Conservation (phyloP, 1,140 invertebrate species). For the Stegodyphus mimosarum region DNA sequence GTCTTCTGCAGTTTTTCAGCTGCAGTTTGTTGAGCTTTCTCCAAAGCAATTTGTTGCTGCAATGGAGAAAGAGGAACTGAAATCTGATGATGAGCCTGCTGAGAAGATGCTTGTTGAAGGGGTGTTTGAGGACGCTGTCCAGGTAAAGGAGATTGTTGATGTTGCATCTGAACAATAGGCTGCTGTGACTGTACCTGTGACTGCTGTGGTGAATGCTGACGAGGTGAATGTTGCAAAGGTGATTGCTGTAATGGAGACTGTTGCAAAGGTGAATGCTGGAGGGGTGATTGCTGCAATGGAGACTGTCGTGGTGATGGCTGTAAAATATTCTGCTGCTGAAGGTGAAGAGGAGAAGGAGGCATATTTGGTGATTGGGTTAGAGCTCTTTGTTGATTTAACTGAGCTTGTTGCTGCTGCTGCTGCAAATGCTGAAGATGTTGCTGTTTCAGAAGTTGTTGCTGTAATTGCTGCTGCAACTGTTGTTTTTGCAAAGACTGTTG, state of each 20-base stretch:
- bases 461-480: slow-evolving; percentile 31
- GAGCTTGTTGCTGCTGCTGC: slow-evolving; percentile 32
- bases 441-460: slow-evolving; percentile 49
- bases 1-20: slow-evolving; percentile 48
- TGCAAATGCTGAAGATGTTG: slow-evolving; percentile 43
- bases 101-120: slow-evolving; percentile 40
- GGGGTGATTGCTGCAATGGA: slow-evolving; percentile 37
- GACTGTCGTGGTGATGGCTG: slow-evolving; percentile 50
- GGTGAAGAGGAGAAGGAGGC: slow-evolving; percentile 49
- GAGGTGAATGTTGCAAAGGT: slow-evolving; percentile 28
- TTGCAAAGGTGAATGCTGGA: slow-evolving; percentile 24
- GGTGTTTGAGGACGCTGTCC: slow-evolving; percentile 31
- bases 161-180: slow-evolving; percentile 30
- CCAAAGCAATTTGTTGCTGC: slow-evolving; percentile 41
- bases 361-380: slow-evolving; percentile 50
- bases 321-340: slow-evolving; percentile 49
- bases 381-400: slow-evolving; percentile 22
- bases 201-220: slow-evolving; percentile 17
- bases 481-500: slow-evolving; percentile 42
- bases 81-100: slow-evolving; percentile 70
- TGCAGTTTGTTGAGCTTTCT: slow-evolving; percentile 43
- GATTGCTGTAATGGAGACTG: slow-evolving; percentile 21
- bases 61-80: slow-evolving; percentile 29
- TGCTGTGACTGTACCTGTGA: slow-evolving; percentile 8
- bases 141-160: slow-evolving; percentile 35